Conservation (phyloP, 2,888 invertebrate species). For the Creontiades dilutus region DNA sequence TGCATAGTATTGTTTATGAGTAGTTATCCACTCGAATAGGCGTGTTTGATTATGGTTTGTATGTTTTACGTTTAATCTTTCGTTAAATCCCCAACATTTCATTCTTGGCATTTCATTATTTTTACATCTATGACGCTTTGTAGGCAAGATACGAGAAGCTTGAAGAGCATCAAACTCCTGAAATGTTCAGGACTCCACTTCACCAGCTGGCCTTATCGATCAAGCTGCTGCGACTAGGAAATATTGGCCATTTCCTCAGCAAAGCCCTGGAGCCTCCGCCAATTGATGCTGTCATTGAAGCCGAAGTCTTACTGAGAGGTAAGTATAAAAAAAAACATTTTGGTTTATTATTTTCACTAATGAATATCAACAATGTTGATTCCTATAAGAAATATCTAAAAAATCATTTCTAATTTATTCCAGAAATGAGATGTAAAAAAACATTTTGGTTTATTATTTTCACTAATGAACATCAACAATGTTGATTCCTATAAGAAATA, state of each 20-base stretch:
- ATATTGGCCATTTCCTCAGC: conserved; percentile 95
- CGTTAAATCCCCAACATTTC: not conserved
- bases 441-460: too few relatives aligned
- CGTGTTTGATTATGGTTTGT: too few relatives aligned
- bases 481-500: too few relatives aligned
- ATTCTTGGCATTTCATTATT: conserved; percentile 1
- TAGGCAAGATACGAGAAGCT: conserved; percentile 85
- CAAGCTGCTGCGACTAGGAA: conserved; percentile 92
- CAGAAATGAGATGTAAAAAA: conserved; percentile 96
- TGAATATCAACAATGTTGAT: too few relatives aligned
- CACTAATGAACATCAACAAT: too few relatives aligned
- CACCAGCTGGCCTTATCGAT: conserved; percentile 96
- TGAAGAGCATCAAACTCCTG: conserved; percentile 95
- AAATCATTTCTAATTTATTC: conserved; percentile 71
- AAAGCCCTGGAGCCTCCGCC: conserved; percentile 98
- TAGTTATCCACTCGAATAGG: too few relatives aligned
- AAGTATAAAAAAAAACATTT: not conserved
- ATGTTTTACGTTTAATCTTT: too few relatives aligned
- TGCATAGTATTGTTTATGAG: too few relatives aligned
- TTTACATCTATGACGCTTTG: conserved; percentile 44
- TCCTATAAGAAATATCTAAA: too few relatives aligned
- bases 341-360: too few relatives aligned
- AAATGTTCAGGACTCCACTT: conserved; percentile 98
- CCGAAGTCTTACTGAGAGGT: conserved; percentile 87
- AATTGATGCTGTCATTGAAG: conserved; percentile 98